Evolutionary conservation across 2,113 vertebrate species (phyloP).

Genomic region (Fulmarus glacialis): DNA sequence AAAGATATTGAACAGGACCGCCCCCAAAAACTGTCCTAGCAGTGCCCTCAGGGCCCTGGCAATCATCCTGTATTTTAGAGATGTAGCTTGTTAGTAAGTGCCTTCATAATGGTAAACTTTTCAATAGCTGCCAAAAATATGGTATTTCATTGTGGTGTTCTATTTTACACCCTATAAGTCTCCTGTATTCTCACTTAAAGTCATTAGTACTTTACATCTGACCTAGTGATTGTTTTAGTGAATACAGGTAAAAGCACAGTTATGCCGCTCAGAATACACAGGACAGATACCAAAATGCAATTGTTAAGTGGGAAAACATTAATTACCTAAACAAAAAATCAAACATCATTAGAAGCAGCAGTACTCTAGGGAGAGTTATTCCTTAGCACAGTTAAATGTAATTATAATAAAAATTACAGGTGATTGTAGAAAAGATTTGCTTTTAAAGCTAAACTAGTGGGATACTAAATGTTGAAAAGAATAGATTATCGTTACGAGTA

Average conservation of each 20-base stretch:
- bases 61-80: not conserved
- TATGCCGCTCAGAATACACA: not conserved
- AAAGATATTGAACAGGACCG: no score
- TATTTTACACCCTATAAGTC: not conserved
- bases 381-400: not conserved
- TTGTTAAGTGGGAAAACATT: not conserved
- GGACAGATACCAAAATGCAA: not conserved
- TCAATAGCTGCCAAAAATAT: not conserved
- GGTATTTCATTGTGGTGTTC: not conserved
- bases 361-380: not conserved
- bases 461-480: not conserved
- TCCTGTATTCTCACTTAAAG: not conserved
- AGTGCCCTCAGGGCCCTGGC: not conserved
- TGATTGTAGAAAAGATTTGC: not conserved
- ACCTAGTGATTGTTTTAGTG: not conserved
- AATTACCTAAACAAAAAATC: not conserved
- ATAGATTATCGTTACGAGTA: fast-evolving
- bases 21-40: no score
- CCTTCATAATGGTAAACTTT: not conserved
- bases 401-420: not conserved
- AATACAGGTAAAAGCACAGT: not conserved
- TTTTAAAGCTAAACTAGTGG: not conserved
- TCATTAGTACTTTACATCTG: not conserved
- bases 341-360: not conserved
- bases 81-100: not conserved